These are phyloP conservation scores for Latrodectus elegans DNA, from an alignment of 2,888 invertebrate genomes.

Conservation along the genomic window DNA sequence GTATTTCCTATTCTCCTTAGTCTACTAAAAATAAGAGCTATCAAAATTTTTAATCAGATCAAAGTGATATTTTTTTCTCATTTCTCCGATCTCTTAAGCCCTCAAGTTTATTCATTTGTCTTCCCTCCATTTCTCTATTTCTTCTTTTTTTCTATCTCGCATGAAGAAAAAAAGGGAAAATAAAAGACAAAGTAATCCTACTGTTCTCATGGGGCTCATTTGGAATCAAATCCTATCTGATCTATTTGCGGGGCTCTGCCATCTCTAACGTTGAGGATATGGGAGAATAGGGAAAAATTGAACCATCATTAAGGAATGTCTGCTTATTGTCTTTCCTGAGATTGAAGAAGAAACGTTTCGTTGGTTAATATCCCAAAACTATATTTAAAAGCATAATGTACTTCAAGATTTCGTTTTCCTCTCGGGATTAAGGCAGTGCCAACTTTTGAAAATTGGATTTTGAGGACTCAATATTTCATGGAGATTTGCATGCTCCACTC, in stretches of 20 bases:
- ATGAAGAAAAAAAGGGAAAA: no score
- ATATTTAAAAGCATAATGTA: slow-evolving; percentile 24
- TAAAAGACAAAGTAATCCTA: neutral
- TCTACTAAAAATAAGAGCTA: neutral
- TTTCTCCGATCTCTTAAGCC: neutral
- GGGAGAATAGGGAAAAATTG: slow-evolving; percentile 1
- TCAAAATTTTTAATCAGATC: slow-evolving; percentile 34
- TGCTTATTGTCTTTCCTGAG: slow-evolving; percentile 18
- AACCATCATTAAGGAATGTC: slow-evolving; percentile 27
- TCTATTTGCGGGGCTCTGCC: slow-evolving; percentile 8
- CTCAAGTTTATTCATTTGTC: slow-evolving; percentile 1
- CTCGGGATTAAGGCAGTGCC: slow-evolving; percentile 2
- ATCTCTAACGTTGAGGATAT: neutral
- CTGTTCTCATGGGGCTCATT: slow-evolving; percentile 29
- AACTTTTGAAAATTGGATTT: neutral
- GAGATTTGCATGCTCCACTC: neutral
- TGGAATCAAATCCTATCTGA: slow-evolving; percentile 31
- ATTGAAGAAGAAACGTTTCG: neutral
- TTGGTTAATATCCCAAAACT: slow-evolving; percentile 1
- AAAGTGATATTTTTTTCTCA: slow-evolving; percentile 30
- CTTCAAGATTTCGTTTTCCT: neutral
- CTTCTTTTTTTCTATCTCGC: neutral
- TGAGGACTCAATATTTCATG: slow-evolving; percentile 1
- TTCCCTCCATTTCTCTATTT: neutral
- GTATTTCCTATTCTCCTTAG: neutral